phyloP scores from a whole-genome alignment of 2,113 vertebrate genomes.

The Furnarius figulus region DNA sequence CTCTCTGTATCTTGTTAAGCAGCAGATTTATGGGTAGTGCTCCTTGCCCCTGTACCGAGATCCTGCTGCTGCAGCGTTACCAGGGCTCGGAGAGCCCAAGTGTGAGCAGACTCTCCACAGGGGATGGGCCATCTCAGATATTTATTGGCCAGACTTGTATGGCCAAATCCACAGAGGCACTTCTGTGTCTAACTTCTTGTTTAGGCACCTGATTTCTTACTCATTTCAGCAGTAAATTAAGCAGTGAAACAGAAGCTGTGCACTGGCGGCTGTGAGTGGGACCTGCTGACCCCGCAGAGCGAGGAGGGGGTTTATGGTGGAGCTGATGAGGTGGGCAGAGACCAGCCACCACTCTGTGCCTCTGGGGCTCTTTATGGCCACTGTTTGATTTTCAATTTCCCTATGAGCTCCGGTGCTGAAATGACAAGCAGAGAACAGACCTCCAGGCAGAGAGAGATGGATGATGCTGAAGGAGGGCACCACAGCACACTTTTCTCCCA shows the following conservation, averaged over 20 bases:
- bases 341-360: not conserved
- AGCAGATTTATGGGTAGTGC: not conserved
- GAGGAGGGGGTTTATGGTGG: not conserved
- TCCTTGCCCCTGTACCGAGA: not conserved
- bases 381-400: not conserved
- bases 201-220: not conserved
- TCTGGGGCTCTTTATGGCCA: not conserved
- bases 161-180: not conserved
- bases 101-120: not conserved
- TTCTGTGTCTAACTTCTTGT: not conserved
- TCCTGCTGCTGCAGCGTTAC: not conserved
- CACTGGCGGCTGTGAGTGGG: not conserved
- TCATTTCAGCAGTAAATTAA: not conserved
- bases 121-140: not conserved
- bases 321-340: not conserved
- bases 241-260: not conserved
- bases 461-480: not conserved
- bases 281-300: not conserved
- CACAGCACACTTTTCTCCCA: not conserved
- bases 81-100: accelerated
- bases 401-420: not conserved
- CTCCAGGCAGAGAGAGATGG: not conserved
- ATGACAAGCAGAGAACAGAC: not conserved
- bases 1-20: not conserved
- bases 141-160: not conserved